Percentiles rank a stretch among this genome's conserved stretches.
These are phyloP conservation scores for Pyrrhosoma nymphula DNA, from an alignment of 2,888 invertebrate genomes.

Conservation along the genomic window DNA sequence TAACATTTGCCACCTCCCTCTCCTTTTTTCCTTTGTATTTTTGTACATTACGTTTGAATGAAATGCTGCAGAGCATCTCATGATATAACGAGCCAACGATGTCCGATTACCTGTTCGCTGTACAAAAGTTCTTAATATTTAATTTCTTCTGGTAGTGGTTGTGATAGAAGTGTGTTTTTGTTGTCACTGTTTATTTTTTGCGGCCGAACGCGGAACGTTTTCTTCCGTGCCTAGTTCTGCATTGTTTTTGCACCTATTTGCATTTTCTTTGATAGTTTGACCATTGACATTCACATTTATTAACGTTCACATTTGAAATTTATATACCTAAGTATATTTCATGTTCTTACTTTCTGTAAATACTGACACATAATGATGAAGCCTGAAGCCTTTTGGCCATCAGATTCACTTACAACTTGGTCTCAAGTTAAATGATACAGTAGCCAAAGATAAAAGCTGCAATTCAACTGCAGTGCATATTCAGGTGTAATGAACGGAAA, in stretches of 20 bases:
- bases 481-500: constrained; percentile 31
- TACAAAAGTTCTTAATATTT: background rate
- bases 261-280: constrained; percentile 2
- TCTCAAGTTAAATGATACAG: constrained; percentile 30
- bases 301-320: background rate
- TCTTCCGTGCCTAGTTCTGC: background rate
- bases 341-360: background rate
- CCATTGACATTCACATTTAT: background rate
- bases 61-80: background rate
- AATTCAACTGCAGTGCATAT: constrained; percentile 32
- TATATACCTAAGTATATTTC: background rate
- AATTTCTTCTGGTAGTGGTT: constrained; percentile 13
- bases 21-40: background rate
- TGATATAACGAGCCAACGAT: background rate
- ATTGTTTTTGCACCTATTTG: background rate
- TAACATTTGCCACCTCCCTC: no score
- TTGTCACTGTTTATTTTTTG: background rate
- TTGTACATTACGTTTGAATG: constrained; percentile 9
- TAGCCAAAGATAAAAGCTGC: constrained; percentile 54
- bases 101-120: constrained; percentile 10
- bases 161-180: background rate
- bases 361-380: background rate
- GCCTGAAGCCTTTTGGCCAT: background rate
- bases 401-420: background rate
- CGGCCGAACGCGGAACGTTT: background rate